Conservation (phyloP, 1,140 invertebrate genomes). For the Parasteatoda tepidariorum region DNA sequence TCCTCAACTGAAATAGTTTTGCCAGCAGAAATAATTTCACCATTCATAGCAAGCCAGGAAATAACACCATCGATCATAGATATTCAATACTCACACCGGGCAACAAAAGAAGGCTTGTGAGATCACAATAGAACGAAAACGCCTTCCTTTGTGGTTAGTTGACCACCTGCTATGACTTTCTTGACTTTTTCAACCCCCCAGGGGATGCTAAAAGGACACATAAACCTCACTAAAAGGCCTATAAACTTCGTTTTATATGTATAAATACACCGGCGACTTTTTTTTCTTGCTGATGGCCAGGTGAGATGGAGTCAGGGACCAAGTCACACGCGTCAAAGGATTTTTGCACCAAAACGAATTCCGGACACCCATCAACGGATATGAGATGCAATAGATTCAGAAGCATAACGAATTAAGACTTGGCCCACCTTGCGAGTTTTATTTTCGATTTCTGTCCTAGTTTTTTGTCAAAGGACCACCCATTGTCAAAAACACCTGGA, state of each 20-base stretch:
- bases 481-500: too few species aligned
- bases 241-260: not conserved
- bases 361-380: not conserved
- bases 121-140: slow-evolving; percentile 27
- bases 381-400: not conserved
- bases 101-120: not conserved
- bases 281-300: not conserved
- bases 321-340: not conserved
- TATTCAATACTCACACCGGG: not conserved
- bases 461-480: not conserved
- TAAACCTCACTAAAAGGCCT: not conserved
- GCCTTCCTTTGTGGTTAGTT: slow-evolving; percentile 54
- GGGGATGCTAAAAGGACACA: not conserved
- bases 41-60: not conserved
- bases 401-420: not conserved
- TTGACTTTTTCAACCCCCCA: slow-evolving; percentile 14
- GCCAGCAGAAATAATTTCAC: not conserved
- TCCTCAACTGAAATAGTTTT: too few species aligned
- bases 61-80: not conserved
- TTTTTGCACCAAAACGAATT: not conserved
- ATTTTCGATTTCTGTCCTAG: not conserved
- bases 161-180: slow-evolving; percentile 36
- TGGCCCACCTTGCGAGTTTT: not conserved
- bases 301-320: not conserved
- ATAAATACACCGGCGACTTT: not conserved